Conservation (phyloP, 2,797 vertebrate species). For the Cuniculus paca region DNA sequence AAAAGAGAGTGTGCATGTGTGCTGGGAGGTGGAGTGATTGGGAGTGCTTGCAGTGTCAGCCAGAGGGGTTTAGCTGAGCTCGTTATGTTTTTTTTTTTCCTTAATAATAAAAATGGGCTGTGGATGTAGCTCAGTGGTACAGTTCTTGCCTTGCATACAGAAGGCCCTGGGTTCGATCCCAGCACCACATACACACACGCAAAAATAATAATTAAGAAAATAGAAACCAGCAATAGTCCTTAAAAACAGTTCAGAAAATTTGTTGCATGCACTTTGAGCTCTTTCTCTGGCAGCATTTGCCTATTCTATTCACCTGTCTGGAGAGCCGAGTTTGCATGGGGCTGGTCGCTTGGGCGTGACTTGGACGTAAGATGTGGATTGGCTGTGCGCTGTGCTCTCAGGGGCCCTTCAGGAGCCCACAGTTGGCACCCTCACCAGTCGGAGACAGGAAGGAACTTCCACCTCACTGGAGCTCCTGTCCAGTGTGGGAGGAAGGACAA, state of each 20-base stretch:
- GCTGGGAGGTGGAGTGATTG: not conserved
- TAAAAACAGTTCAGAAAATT: constrained; percentile 14
- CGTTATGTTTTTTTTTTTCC: not conserved
- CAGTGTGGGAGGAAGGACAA: not conserved
- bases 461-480: not conserved
- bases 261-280: fast-evolving
- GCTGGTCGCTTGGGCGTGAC: not conserved
- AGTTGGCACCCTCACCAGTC: not conserved
- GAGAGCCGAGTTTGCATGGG: not conserved
- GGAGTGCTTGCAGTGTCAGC: not conserved
- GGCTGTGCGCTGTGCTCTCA: not conserved
- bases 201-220: too few species aligned
- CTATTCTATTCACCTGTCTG: not conserved
- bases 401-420: not conserved
- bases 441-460: not conserved
- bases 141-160: too few species aligned
- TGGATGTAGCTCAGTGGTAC: too few species aligned
- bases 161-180: too few species aligned
- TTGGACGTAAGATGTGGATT: not conserved
- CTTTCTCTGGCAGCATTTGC: not conserved
- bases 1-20: not conserved
- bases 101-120: not conserved
- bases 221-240: not conserved
- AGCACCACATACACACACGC: too few species aligned
- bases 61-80: not conserved